A percentile compares a stretch with the other conserved stretches of the same genome.
Evolutionary conservation across 2,113 vertebrate species (phyloP).

Genomic region (Cebidichthys violaceus): DNA sequence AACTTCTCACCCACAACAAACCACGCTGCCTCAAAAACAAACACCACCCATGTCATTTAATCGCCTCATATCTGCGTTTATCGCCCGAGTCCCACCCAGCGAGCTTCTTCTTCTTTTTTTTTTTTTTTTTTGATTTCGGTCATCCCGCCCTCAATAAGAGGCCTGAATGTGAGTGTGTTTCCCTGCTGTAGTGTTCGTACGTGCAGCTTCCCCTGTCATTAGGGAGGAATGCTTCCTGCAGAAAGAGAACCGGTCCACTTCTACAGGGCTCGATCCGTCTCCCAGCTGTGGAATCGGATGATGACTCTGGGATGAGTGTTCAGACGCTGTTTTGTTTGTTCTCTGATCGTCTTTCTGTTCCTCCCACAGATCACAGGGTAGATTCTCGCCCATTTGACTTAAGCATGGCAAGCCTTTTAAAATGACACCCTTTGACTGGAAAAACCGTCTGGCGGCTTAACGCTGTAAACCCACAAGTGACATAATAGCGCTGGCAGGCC

Average conservation of each 20-base stretch:
- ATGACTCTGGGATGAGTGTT: slow-evolving; percentile 3
- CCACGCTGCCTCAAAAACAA: neutral
- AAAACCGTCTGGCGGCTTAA: slow-evolving; percentile 46
- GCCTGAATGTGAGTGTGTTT: slow-evolving; percentile 58
- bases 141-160: slow-evolving; percentile 53
- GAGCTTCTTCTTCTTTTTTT: no score
- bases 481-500: slow-evolving; percentile 7
- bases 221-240: slow-evolving; percentile 73
- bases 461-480: slow-evolving; percentile 27
- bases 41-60: slow-evolving; percentile 15
- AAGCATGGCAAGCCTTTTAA: slow-evolving; percentile 13
- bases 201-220: slow-evolving; percentile 71
- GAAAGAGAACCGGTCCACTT: slow-evolving; percentile 20
- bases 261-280: slow-evolving; percentile 15
- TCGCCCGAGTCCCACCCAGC: slow-evolving; percentile 26
- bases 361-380: slow-evolving; percentile 21
- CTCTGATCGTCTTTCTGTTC: slow-evolving; percentile 16
- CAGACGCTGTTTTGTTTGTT: neutral
- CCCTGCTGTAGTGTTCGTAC: slow-evolving; percentile 44
- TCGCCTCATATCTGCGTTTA: slow-evolving; percentile 36
- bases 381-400: slow-evolving; percentile 7
- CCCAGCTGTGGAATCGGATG: slow-evolving; percentile 43
- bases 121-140: slow-evolving; percentile 3
- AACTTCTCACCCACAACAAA: slow-evolving; percentile 42
- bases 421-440: slow-evolving; percentile 51